Evolutionary conservation across 2,888 invertebrate species (phyloP).

Genomic region (Tromatobia lineatoria): DNA sequence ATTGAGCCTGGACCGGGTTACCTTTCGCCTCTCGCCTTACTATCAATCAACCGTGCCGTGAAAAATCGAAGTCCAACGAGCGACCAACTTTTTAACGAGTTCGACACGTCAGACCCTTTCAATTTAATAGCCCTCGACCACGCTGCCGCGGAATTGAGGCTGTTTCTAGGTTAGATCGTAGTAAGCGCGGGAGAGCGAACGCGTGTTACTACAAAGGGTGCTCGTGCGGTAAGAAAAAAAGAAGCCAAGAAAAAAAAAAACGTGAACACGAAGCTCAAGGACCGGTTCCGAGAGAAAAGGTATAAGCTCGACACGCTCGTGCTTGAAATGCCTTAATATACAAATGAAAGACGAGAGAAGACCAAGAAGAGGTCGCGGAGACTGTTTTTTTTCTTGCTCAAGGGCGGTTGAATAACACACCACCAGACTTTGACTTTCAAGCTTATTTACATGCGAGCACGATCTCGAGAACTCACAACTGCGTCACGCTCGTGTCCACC

Average conservation of each 20-base stretch:
- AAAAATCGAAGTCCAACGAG: constrained; percentile 69
- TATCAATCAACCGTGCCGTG: constrained; percentile 65
- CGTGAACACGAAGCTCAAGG: constrained; percentile 23
- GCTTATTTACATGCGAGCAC: neutral
- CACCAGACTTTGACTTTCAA: neutral
- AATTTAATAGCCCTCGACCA: constrained; percentile 71
- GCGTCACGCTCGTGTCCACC: neutral
- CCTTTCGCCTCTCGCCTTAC: constrained; percentile 21
- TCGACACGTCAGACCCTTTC: constrained; percentile 69
- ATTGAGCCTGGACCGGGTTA: constrained; percentile 10
- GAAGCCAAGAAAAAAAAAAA: constrained; percentile 19
- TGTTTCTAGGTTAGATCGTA: constrained; percentile 6
- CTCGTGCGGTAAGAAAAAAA: constrained; percentile 38
- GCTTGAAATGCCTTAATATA: constrained; percentile 67
- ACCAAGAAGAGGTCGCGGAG: neutral
- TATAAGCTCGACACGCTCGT: constrained; percentile 65
- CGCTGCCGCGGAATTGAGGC: constrained; percentile 41
- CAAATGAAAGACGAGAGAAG: constrained; percentile 12
- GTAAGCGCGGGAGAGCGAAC: neutral
- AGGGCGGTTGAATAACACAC: constrained; percentile 5
- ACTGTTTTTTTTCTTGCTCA: neutral
- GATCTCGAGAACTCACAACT: neutral
- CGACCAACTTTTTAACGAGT: constrained; percentile 72
- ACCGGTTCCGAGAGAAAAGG: constrained; percentile 45
- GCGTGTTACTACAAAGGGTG: constrained; percentile 26